Percentiles rank a stretch among this genome's conserved stretches.
Evolutionary conservation across 2,113 vertebrate species (phyloP).

Genomic region (Phylloscopus trochilus): DNA sequence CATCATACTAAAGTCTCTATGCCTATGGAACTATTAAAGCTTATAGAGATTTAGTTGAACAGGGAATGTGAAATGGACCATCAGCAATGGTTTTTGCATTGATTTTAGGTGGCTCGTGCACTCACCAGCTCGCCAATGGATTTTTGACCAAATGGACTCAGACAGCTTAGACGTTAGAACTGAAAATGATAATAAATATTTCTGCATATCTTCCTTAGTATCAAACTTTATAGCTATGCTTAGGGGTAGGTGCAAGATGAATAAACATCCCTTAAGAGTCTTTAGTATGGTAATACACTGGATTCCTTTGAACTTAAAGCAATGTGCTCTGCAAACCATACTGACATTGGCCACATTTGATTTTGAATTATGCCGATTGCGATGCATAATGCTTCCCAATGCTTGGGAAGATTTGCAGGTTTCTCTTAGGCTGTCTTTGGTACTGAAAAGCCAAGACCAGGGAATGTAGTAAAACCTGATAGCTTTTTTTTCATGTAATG

Average conservation of each 20-base stretch:
- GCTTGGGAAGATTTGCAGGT: background rate
- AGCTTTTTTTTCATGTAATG: background rate
- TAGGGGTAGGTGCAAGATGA: constrained; percentile 27
- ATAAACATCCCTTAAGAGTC: background rate
- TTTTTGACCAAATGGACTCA: constrained; percentile 28
- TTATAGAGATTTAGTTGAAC: background rate
- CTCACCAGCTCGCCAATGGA: background rate
- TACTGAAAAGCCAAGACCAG: background rate
- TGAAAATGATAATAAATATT: constrained; percentile 44
- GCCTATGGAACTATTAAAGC: background rate
- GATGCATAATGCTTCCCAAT: background rate
- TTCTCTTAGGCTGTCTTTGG: background rate
- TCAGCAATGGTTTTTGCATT: background rate
- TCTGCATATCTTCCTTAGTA: constrained; percentile 25
- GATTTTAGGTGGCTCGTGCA: background rate
- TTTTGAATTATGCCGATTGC: background rate
- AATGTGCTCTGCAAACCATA: background rate
- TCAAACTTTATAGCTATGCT: background rate
- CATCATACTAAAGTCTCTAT: background rate
- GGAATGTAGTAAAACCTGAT: background rate
- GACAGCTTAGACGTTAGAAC: constrained; percentile 8
- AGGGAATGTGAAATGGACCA: background rate
- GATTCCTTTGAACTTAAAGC: constrained; percentile 19
- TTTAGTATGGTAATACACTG: background rate
- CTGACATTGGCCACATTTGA: background rate